Conservation (phyloP, 2,113 vertebrate species). For the Pygoscelis adeliae region DNA sequence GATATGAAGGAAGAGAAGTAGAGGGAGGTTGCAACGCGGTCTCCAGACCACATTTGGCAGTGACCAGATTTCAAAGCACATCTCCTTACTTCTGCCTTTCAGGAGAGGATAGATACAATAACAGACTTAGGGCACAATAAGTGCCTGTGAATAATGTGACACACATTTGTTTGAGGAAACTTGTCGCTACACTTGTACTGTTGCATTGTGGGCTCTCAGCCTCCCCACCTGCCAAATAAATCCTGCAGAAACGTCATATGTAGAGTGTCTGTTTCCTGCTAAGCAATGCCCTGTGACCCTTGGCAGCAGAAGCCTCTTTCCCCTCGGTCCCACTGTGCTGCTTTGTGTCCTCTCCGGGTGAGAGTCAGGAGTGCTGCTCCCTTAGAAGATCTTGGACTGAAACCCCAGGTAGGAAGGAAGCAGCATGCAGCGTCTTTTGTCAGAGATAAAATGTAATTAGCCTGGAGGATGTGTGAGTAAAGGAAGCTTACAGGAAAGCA, state of each 20-base stretch:
- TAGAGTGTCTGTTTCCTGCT: constrained; percentile 40
- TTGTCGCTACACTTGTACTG: background rate
- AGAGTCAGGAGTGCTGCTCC: background rate
- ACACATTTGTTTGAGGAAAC: background rate
- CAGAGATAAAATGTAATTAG: constrained; percentile 66
- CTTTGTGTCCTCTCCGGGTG: background rate
- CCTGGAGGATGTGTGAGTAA: constrained; percentile 33
- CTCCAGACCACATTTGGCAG: background rate
- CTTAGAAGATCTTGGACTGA: constrained; percentile 9
- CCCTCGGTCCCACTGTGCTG: background rate
- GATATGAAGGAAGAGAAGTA: background rate
- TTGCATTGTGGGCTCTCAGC: background rate
- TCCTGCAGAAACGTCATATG: background rate
- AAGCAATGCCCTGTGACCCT: constrained; percentile 31
- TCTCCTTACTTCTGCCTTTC: background rate
- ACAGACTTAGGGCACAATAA: background rate
- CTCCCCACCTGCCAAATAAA: background rate
- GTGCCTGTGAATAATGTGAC: background rate
- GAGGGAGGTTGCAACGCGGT: fast-evolving
- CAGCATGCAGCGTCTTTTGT: constrained; percentile 32
- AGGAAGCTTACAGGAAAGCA: constrained; percentile 59
- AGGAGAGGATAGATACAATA: background rate
- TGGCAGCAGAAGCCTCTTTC: background rate
- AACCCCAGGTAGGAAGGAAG: constrained; percentile 64
- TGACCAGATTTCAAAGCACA: background rate